Conservation (phyloP, 2,888 invertebrate species). For the Scrobipalpa atriplicella region DNA sequence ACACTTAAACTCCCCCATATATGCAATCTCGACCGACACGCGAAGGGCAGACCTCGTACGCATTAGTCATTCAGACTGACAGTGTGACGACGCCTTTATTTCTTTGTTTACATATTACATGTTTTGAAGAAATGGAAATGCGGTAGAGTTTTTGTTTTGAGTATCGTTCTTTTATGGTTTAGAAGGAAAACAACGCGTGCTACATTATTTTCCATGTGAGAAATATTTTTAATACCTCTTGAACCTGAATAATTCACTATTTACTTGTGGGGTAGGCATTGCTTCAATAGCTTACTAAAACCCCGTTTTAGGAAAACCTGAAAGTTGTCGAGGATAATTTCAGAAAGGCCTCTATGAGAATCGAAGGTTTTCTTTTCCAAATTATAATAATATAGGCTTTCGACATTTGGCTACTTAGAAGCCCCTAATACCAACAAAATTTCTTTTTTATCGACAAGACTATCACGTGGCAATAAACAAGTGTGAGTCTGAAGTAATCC, state of each 20-base stretch:
- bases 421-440: neutral
- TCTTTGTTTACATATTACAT: constrained; percentile 32
- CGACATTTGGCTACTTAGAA: neutral
- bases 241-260: too few relatives aligned
- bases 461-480: constrained; percentile 58
- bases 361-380: too few relatives aligned
- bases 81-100: constrained; percentile 31
- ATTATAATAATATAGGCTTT: neutral
- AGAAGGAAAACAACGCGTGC: neutral
- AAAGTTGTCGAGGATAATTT: too few relatives aligned
- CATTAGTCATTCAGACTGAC: constrained; percentile 38
- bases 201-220: neutral
- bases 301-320: too few relatives aligned
- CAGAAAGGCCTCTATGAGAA: too few relatives aligned
- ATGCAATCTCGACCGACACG: constrained; percentile 38
- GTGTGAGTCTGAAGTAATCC: constrained; percentile 34
- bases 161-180: neutral
- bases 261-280: too few relatives aligned
- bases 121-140: constrained; percentile 14
- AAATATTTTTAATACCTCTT: neutral
- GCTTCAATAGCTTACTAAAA: too few relatives aligned
- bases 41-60: constrained; percentile 36
- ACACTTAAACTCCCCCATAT: constrained; percentile 12
- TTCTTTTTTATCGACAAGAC: constrained; percentile 48
- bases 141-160: constrained; percentile 25